phyloP scores from a whole-genome alignment of 1,140 invertebrate genomes.

The Varroa destructor region DNA sequence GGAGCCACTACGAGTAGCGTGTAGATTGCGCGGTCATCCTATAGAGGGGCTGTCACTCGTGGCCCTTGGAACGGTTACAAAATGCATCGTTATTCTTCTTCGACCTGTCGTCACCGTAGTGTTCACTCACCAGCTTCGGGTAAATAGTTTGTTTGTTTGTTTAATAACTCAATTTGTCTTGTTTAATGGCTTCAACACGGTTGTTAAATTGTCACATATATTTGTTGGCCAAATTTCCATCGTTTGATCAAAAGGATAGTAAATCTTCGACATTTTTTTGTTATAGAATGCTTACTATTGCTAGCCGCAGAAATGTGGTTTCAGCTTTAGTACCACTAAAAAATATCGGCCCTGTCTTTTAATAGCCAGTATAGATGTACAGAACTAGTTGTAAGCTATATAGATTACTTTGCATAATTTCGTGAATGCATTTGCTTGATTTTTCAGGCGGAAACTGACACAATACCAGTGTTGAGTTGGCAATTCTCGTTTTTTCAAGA shows the following conservation, averaged over 20 bases:
- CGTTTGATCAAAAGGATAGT: no score
- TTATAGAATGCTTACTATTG: no score
- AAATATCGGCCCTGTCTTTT: no score
- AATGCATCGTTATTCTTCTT: constrained; percentile 65
- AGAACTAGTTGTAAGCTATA: no score
- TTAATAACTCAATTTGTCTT: neutral
- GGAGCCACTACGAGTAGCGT: constrained; percentile 60
- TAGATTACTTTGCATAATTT: neutral
- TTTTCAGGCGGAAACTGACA: constrained; percentile 40
- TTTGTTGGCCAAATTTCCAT: no score
- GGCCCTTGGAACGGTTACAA: constrained; percentile 55
- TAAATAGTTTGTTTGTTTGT: constrained; percentile 32
- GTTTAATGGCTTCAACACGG: neutral
- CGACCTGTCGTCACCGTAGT: constrained; percentile 57
- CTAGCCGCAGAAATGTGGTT: no score
- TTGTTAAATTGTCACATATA: no score
- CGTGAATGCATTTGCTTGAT: constrained; percentile 12
- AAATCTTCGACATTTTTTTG: no score
- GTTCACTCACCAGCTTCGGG: constrained; percentile 50
- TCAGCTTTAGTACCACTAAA: no score
- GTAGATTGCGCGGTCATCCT: constrained; percentile 52
- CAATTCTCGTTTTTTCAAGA: constrained; percentile 73
- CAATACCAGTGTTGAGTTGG: constrained; percentile 76
- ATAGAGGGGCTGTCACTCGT: constrained; percentile 60
- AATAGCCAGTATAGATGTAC: no score